Base-by-base conservation (phyloP, 2,113 vertebrate species). In the Globicephala melas region DNA sequence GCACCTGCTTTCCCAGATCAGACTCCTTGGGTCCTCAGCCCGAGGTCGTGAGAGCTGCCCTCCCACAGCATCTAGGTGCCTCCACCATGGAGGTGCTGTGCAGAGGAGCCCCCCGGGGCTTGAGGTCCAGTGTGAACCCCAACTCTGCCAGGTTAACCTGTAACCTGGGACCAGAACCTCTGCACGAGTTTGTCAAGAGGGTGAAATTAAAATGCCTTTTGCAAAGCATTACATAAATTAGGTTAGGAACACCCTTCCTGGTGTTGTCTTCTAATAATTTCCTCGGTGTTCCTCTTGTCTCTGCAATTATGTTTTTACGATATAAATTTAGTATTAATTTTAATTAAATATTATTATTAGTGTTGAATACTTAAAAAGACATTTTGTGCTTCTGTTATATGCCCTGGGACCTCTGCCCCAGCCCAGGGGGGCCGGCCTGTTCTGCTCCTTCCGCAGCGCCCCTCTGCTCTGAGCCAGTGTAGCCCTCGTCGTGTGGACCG, bases 21-120 rank as follows among this genome's bases (percentile, higher is more conserved):
- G 3, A 23, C 36, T 9, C 28, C 36, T 44, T 28, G 38, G 26
- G 9, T 53, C 63, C 25, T 15, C 28, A 36, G 38, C 53, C 38
- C 73, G 8, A 1, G 14, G 26, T 81, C 18, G 1, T 55, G 2
- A 28, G 15, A 2, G 23, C 17, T 0, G 3, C 20, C 0, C 3
- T 41, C 44, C 44, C 3, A 20, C 36, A 20, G 9, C 9, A 13
- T 28, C 23, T 4, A 11, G 26, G 13, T 11, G 28, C 8, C 23
- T 8, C 3, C 8, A 36, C 6, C 47, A 10, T 6, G 74, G 74
- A 33, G 38, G 31, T 3, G 53, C 53, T 21, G 38, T 21, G n/a
- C 10, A 50, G 31, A 31, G 41, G 25, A 26, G 41, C 13, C n/a
- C 41, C 15, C 44, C 5, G 7, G 26, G 15, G 33, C 82, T 20